Evolutionary conservation across 1,140 invertebrate genomes (phyloP).

Genomic region (Hermatobates lingyangjiaoensis): DNA sequence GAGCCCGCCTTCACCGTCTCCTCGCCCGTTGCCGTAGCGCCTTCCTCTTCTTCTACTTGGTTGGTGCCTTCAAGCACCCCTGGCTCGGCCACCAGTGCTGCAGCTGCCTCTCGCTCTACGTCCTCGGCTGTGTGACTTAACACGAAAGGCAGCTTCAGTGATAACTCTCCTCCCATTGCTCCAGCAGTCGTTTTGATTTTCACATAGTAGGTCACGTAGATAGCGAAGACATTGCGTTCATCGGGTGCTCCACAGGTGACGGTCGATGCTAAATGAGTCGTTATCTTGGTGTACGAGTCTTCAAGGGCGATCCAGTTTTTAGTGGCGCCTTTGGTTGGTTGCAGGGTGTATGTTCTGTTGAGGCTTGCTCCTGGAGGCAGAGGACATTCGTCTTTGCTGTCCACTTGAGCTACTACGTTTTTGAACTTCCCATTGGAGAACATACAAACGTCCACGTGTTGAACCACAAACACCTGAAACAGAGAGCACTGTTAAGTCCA

Average conservation of each 20-base stretch:
- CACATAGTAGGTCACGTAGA: slow-evolving; percentile 76
- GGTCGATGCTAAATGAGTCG: slow-evolving; percentile 44
- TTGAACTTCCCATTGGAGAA: slow-evolving; percentile 99
- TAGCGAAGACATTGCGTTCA: slow-evolving; percentile 68
- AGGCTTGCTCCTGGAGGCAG: slow-evolving; percentile 32
- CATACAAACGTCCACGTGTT: slow-evolving; percentile 97
- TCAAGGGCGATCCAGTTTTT: slow-evolving; percentile 68
- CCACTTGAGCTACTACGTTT: slow-evolving; percentile 80
- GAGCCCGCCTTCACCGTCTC: not conserved
- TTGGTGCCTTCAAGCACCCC: slow-evolving; percentile 12
- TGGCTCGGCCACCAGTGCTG: slow-evolving; percentile 21
- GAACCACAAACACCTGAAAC: slow-evolving; percentile 62
- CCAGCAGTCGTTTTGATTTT: slow-evolving; percentile 63
- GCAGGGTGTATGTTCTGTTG: slow-evolving; percentile 39
- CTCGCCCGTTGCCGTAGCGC: not conserved
- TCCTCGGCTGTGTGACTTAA: slow-evolving; percentile 33
- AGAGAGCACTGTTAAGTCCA: too few species aligned
- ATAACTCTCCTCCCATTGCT: slow-evolving; percentile 57
- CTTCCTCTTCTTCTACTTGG: not conserved
- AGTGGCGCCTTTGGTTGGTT: slow-evolving; percentile 50
- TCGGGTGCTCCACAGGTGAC: slow-evolving; percentile 39
- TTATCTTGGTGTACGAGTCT: slow-evolving; percentile 50
- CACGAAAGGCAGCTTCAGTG: slow-evolving; percentile 59
- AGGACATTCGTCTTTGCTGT: slow-evolving; percentile 44
- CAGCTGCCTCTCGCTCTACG: slow-evolving; percentile 21